Percentiles rank a stretch among this genome's conserved stretches.
phyloP scores from a whole-genome alignment of 2,113 vertebrate species.

The Maccullochella peelii region DNA sequence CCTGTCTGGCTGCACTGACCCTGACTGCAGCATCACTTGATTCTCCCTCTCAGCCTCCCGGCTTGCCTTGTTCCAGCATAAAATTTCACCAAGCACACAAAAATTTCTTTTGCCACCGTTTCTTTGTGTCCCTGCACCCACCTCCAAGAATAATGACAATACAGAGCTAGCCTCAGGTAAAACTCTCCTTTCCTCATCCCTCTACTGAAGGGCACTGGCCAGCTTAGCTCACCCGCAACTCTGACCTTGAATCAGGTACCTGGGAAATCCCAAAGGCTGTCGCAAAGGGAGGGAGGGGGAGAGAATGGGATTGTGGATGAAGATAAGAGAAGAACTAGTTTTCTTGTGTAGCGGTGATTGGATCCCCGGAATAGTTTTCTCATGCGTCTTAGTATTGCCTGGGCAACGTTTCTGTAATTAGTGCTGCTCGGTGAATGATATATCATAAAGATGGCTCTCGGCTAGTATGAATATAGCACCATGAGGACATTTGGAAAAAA shows the following conservation, averaged over 20 bases:
- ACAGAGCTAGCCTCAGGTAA: constrained; percentile 35
- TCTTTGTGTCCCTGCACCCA: constrained; percentile 43
- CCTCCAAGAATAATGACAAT: constrained; percentile 46
- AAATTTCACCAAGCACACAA: constrained; percentile 44
- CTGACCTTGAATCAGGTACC: constrained; percentile 46
- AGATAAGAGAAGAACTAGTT: constrained; percentile 14
- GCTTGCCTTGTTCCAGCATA: constrained; percentile 52
- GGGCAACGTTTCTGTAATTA: constrained; percentile 60
- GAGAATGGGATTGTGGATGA: neutral
- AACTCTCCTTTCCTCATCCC: constrained; percentile 14
- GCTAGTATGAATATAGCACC: constrained; percentile 63
- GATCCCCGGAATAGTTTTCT: constrained; percentile 32
- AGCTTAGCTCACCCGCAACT: constrained; percentile 1
- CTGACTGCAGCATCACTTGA: constrained; percentile 39
- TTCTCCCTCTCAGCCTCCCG: constrained; percentile 22
- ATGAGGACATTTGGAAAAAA: constrained; percentile 55
- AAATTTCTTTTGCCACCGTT: constrained; percentile 19
- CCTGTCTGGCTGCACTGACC: constrained; percentile 37
- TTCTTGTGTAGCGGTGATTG: neutral
- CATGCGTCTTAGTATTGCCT: constrained; percentile 16
- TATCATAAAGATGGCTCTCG: constrained; percentile 63
- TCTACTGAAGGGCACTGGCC: constrained; percentile 9
- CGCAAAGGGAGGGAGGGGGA: neutral
- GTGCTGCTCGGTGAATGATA: constrained; percentile 54
- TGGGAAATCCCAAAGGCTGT: constrained; percentile 6